Evolutionary conservation across 2,113 vertebrate species (phyloP).

Genomic region (Girardinichthys multiradiatus): DNA sequence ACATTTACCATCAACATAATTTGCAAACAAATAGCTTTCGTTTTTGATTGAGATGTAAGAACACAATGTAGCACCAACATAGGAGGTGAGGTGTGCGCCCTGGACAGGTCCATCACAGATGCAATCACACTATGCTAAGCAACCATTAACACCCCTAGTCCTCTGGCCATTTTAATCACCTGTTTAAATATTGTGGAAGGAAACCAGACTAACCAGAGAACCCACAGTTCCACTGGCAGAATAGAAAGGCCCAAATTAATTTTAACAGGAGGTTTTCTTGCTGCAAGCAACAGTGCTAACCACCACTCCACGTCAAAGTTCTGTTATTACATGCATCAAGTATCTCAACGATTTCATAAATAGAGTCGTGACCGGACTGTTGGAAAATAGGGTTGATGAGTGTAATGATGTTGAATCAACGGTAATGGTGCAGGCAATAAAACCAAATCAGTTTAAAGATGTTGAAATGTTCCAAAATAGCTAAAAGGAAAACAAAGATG

Average conservation of each 20-base stretch:
- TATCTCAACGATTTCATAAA: neutral
- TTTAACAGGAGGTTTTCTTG: neutral
- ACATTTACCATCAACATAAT: neutral
- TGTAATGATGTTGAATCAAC: neutral
- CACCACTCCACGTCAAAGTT: neutral
- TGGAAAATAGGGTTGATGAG: neutral
- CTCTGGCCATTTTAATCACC: neutral
- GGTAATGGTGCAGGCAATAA: conserved; percentile 4
- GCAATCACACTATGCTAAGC: neutral
- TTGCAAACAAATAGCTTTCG: neutral
- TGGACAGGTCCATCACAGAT: neutral
- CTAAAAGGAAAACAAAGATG: conserved; percentile 3
- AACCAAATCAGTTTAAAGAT: conserved; percentile 20
- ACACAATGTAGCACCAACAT: neutral
- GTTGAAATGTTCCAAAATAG: neutral
- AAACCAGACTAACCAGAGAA: neutral
- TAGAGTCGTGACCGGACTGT: neutral
- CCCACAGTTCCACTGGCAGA: neutral
- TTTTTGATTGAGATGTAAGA: neutral
- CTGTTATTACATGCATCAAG: neutral
- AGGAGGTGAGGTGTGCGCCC: neutral
- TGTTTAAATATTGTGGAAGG: neutral
- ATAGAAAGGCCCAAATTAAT: neutral
- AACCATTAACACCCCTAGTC: neutral
- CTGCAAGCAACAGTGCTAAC: neutral